Conservation (phyloP, 2,888 invertebrate species). For the Leptinotarsa rubiginosa region DNA sequence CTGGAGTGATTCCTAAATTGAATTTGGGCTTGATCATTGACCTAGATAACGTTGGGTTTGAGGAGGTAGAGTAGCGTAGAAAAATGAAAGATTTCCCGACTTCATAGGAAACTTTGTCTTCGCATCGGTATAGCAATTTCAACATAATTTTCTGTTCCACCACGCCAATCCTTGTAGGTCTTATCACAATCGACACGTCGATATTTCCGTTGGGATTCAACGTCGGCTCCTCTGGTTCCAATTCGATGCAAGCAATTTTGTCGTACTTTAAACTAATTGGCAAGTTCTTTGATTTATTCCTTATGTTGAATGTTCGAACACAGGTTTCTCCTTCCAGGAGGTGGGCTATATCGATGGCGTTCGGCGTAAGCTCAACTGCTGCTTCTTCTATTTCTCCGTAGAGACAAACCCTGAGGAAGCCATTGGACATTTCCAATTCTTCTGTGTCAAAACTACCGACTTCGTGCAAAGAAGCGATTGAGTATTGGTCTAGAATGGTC, state of each 20-base stretch:
- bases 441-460: constrained; percentile 23
- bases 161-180: constrained; percentile 51
- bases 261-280: constrained; percentile 53
- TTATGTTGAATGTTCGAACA: constrained; percentile 45
- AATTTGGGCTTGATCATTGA: constrained; percentile 50
- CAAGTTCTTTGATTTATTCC: constrained; percentile 52
- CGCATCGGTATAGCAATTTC: constrained; percentile 51
- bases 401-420: constrained; percentile 66
- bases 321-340: constrained; percentile 63
- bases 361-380: constrained; percentile 67
- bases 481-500: constrained; percentile 33
- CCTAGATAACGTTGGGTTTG: not conserved
- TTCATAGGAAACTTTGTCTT: constrained; percentile 30
- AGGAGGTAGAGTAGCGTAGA: constrained; percentile 12
- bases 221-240: constrained; percentile 46
- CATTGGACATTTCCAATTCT: constrained; percentile 24
- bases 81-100: constrained; percentile 36
- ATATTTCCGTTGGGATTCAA: constrained; percentile 45
- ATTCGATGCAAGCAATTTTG: constrained; percentile 57
- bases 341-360: constrained; percentile 66
- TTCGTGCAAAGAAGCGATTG: constrained; percentile 30
- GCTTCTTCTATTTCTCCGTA: constrained; percentile 71
- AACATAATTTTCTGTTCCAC: constrained; percentile 48
- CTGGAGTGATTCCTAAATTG: constrained; percentile 60
- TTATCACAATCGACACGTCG: constrained; percentile 50